Evolutionary conservation across 2,113 vertebrate species (phyloP), one percentile per base, ranked within the genome.

Genomic region (Osmerus mordax): DNA sequence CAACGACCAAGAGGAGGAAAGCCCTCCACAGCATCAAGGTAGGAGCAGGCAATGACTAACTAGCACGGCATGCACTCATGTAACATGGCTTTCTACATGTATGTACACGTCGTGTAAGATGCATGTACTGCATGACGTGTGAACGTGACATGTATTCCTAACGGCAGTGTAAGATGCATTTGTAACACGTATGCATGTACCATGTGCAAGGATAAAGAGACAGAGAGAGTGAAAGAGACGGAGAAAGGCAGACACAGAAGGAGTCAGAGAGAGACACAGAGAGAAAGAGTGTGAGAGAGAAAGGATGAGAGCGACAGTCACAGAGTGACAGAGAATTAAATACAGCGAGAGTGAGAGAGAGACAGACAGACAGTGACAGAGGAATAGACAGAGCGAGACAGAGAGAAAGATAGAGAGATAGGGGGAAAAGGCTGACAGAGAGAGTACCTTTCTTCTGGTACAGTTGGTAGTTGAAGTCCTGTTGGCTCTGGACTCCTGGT

Each of bases 371-470:
- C 21, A 72, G 23, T 13, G 23, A 21, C 13, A 6, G 18, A 29
- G 18, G 8, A 13, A 4, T 5, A 21, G 55, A 51, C n/a, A 53
- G 32, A 54, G 21, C 28, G 41, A 52, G 9, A 78, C 28, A 72
- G 73, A 11, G 28, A 70, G 54, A 14, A 28, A 67, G 72, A 65
- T 13, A 12, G 63, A 51, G 63, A 65, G 32, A 65, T n/a, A 65
- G 18, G 29, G 15, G 25, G 62, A 32, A 41, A 29, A 64, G n/a
- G 9, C 3, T 62, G 19, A 36, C 18, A 58, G 64, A 25, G 76
- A 69, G 18, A 69, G 76, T 93, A 98, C 97, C 97, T 97, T 98
- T 99, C 85, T 97, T 98, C 90, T 98, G 94, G 86, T 96, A 98
- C 65, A 99, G 95, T 85, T 98, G 94, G 83, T 93, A 95, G 74